Evolutionary conservation across 2,888 invertebrate species (phyloP).

Genomic region (Schizotus pectinicornis): DNA sequence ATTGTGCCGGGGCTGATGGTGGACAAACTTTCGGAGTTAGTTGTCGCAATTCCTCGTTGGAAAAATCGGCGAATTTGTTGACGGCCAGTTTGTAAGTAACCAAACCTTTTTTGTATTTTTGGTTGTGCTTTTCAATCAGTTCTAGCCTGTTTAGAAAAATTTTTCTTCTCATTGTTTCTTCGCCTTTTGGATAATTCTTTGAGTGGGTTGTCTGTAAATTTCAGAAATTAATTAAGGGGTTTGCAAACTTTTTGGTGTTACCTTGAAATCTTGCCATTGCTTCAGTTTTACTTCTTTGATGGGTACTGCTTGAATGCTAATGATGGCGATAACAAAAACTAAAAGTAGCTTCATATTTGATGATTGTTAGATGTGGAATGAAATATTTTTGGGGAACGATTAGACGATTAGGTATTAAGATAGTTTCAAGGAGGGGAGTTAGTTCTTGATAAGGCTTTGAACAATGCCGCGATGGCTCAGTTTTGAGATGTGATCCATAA

Average conservation of each 20-base stretch:
- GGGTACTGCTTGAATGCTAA: not conserved
- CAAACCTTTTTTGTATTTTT: conserved; percentile 6
- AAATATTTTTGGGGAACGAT: no score
- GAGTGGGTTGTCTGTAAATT: not conserved
- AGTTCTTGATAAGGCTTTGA: no score
- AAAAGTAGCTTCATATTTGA: not conserved
- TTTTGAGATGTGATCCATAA: no score
- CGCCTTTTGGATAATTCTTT: conserved; percentile 6
- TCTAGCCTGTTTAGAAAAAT: conserved; percentile 5
- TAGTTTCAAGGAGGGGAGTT: no score
- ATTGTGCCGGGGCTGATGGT: no score
- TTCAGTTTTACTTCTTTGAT: not conserved
- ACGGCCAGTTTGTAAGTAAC: conserved; percentile 10
- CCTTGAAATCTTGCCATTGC: conserved; percentile 1
- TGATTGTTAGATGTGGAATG: no score
- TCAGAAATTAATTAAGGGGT: not conserved
- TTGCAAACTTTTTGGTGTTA: not conserved
- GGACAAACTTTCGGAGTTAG: not conserved
- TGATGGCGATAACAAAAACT: not conserved
- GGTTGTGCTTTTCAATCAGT: conserved; percentile 15
- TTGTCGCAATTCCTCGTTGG: conserved; percentile 10
- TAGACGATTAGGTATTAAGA: no score
- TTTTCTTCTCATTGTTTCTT: conserved; percentile 5
- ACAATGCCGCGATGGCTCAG: no score
- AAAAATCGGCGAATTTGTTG: conserved; percentile 11